A percentile compares a stretch with the other conserved stretches of the same genome.
Conservation (phyloP, 1,140 invertebrate species). For the Hylyphantes graminicola region DNA sequence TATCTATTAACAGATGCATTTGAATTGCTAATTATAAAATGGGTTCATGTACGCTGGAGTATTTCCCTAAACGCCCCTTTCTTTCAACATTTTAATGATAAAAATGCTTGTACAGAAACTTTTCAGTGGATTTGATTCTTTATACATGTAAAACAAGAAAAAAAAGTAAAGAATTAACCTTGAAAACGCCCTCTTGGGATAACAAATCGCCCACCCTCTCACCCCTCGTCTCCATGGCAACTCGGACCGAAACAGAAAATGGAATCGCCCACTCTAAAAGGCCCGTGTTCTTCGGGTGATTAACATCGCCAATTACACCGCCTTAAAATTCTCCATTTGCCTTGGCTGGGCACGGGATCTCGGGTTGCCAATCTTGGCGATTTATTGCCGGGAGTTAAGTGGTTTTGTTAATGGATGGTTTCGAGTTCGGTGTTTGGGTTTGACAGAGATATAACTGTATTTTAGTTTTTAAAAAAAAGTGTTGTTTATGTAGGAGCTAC, state of each 20-base stretch:
- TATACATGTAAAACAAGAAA: too few species aligned
- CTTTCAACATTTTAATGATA: neutral
- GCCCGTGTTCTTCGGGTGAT: constrained; percentile 26
- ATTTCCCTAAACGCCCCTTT: too few species aligned
- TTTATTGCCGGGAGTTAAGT: neutral
- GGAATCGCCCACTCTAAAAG: neutral
- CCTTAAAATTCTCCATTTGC: constrained; percentile 34
- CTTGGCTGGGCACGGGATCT: neutral
- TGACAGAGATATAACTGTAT: too few species aligned
- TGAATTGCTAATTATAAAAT: too few species aligned
- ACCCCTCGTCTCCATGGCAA: constrained; percentile 5
- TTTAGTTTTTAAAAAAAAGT: too few species aligned
- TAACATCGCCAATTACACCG: constrained; percentile 46
- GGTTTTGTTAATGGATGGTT: neutral
- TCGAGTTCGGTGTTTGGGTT: neutral
- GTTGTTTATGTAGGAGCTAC: too few species aligned
- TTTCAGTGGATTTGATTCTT: too few species aligned
- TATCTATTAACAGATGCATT: too few species aligned
- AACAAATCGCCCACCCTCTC: constrained; percentile 18
- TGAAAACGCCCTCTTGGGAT: constrained; percentile 26
- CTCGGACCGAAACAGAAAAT: constrained; percentile 26
- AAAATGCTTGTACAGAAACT: neutral
- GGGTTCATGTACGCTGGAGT: too few species aligned
- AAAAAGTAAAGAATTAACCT: constrained; percentile 16
- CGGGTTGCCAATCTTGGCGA: constrained; percentile 23